Evolutionary conservation across 2,113 vertebrate species (phyloP), one percentile per base, ranked within the genome.

Genomic region (Sander lucioperca): DNA sequence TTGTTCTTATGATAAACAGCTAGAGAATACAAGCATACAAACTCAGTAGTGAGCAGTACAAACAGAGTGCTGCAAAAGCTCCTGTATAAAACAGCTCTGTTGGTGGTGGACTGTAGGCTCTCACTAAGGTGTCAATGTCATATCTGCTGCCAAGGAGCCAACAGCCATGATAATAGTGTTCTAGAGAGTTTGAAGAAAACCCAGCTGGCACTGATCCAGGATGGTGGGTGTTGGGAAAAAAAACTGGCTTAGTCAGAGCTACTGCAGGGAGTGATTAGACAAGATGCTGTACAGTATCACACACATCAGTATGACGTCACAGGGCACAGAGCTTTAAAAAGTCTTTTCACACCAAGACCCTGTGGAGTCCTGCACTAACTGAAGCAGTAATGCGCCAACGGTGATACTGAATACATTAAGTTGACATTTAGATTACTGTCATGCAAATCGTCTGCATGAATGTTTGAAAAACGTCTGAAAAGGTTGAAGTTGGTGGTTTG

Each of bases 171-270:
- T 86, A 86, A 88, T 81, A 79, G 82, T 77, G 82, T 80, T 86
- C 62, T 84, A 57, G 50, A 15, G 79, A 84, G 86, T 86, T 84
- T 90, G 82, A 89, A 90, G 85, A 90, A 89, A 89, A 85, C 86
- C 85, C 88, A 89, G 78, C 86, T 91, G 90, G 89, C 89, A 79
- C 43, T 1, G 18, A 54, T 86, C 86, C 91, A 91, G 85, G 21
- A 36, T 81, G 84, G 88, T 87, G 87, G 88, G 80, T 89, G 88
- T 89, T 88, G 39, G 11, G 16, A 23, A 33, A 18, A 30, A 59
- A 91, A 86, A 89, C 69, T 21, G 82, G 84, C 87, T 93, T 87
- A 90, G 89, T 93, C 90, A 90, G 89, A 51, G 59, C 73, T 83
- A 74, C 83, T 75, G 87, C 85, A 74, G 84, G 62, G 74, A 86